These are phyloP conservation scores for Anguilla rostrata DNA, from an alignment of 2,113 vertebrate species.

Conservation along the genomic window DNA sequence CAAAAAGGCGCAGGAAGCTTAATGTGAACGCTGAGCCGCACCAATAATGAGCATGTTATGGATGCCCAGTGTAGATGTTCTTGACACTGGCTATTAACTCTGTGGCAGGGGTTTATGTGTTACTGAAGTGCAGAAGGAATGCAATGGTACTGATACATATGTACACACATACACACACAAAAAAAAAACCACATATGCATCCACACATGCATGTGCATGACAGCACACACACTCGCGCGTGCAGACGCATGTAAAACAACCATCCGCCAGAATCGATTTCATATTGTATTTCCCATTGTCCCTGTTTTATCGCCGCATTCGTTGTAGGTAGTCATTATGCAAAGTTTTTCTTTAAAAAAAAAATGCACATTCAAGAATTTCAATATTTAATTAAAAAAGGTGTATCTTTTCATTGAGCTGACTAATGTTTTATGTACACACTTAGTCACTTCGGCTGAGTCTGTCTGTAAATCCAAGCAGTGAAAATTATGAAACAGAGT, in stretches of 20 bases:
- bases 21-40: conserved; percentile 33
- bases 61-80: background rate
- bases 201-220: no score
- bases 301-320: no score
- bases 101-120: background rate
- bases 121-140: background rate
- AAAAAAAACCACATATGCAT: background rate
- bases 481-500: background rate
- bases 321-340: no score
- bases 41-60: conserved; percentile 31
- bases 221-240: no score
- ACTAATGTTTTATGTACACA: background rate
- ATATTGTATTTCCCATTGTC: no score
- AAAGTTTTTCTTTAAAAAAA: no score
- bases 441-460: background rate
- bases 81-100: conserved; percentile 12
- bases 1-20: conserved; percentile 44
- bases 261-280: no score
- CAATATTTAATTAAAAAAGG: no score
- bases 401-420: no score
- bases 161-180: background rate
- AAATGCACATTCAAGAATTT: no score
- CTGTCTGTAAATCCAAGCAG: background rate
- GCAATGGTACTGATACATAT: background rate
- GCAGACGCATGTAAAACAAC: no score